A percentile compares a stretch with the other conserved stretches of the same genome.
Conservation (phyloP, 2,888 invertebrate species). For the Thecocarcelia acutangulata region DNA sequence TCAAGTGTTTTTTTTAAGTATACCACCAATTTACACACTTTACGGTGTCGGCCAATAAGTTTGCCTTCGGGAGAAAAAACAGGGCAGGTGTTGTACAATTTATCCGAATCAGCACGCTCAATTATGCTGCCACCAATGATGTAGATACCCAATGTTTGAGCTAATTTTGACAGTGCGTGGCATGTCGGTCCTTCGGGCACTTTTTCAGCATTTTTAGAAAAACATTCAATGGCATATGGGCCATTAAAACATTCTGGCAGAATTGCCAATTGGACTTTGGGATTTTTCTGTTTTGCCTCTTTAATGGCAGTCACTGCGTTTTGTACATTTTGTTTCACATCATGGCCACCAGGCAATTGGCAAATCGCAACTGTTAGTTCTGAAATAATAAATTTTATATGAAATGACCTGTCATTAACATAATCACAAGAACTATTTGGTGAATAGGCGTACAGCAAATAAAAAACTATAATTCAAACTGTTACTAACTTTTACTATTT, state of each 20-base stretch:
- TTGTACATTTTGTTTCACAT: conserved; percentile 73
- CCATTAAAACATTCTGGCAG: conserved; percentile 96
- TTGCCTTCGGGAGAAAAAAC: conserved; percentile 91
- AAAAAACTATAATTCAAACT: conserved; percentile 1
- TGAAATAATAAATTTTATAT: conserved; percentile 52
- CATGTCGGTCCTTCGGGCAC: conserved; percentile 91
- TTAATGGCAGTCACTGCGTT: conserved; percentile 74
- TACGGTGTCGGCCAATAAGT: conserved; percentile 90
- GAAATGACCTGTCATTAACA: not conserved
- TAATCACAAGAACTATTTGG: not conserved
- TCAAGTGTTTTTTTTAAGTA: not conserved
- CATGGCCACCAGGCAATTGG: conserved; percentile 74
- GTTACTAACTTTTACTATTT: conserved; percentile 53
- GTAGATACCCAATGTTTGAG: conserved; percentile 88
- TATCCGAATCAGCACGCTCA: conserved; percentile 85
- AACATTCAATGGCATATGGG: conserved; percentile 92
- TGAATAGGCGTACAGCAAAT: not conserved
- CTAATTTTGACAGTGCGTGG: conserved; percentile 86
- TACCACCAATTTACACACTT: too few species aligned
- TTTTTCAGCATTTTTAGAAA: conserved; percentile 92
- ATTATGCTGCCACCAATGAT: conserved; percentile 95
- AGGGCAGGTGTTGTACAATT: conserved; percentile 93
- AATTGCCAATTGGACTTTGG: conserved; percentile 83
- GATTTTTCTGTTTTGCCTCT: conserved; percentile 74
- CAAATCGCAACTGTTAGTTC: conserved; percentile 74